These are phyloP conservation scores for Halcyon leucocephala DNA, from an alignment of 2,797 vertebrate genomes.

Conservation along the genomic window DNA sequence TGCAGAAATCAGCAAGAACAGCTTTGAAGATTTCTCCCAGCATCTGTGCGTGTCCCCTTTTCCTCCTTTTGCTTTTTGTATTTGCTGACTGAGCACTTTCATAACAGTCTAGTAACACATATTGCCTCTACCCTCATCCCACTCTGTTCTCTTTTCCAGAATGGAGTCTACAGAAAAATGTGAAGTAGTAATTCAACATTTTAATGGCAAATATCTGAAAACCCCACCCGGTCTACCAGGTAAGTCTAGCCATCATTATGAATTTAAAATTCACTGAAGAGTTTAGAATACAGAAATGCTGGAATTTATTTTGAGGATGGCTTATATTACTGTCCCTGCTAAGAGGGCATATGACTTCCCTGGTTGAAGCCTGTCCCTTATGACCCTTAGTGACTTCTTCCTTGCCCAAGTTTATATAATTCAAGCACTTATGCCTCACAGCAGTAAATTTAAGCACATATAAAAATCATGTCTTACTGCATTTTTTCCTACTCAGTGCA, in stretches of 20 bases:
- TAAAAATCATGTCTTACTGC: background rate
- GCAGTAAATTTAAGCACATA: background rate
- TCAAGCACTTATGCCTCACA: background rate
- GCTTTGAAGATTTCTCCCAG: conserved; percentile 29
- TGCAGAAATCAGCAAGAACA: background rate
- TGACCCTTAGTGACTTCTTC: background rate
- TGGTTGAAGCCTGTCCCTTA: background rate
- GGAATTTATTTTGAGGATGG: background rate
- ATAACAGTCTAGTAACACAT: background rate
- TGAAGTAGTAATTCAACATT: conserved; percentile 98
- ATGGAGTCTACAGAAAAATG: conserved; percentile 99
- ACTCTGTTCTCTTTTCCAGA: conserved; percentile 77
- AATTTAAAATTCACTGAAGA: background rate
- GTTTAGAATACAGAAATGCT: background rate
- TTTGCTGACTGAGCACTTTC: conserved; percentile 9
- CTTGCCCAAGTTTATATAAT: background rate
- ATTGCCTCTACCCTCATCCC: conserved; percentile 8
- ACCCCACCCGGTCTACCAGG: conserved; percentile 96
- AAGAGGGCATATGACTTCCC: background rate
- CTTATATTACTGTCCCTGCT: background rate
- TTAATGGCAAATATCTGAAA: conserved; percentile 98
- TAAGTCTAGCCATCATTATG: conserved; percentile 74
- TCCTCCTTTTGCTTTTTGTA: background rate
- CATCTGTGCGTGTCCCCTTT: conserved; percentile 16
- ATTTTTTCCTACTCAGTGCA: background rate